These are phyloP conservation scores for Drosophila sordidula DNA, from an alignment of 2,888 invertebrate genomes.

Conservation along the genomic window DNA sequence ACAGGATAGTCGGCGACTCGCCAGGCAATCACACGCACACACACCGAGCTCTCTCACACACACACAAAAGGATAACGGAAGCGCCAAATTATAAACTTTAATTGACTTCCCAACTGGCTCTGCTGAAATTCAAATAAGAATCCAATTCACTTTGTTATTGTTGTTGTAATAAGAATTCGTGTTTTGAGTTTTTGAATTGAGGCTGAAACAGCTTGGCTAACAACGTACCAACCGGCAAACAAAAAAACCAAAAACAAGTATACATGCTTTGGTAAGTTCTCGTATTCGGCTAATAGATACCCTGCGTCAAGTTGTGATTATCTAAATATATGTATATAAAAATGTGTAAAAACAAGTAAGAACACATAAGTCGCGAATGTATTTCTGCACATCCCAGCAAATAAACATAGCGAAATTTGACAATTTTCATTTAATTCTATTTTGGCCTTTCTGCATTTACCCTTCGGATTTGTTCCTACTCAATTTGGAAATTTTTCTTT, in stretches of 20 bases:
- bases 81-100: constrained; percentile 64
- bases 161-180: constrained; percentile 16
- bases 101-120: constrained; percentile 50
- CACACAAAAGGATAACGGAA: constrained; percentile 39
- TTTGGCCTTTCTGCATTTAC: too few species aligned
- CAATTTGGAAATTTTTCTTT: too few species aligned
- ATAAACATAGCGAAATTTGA: too few species aligned
- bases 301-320: neutral
- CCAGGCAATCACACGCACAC: neutral
- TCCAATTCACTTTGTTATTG: constrained; percentile 14
- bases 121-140: constrained; percentile 50
- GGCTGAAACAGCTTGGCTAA: constrained; percentile 58
- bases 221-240: constrained; percentile 18
- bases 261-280: neutral
- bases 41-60: neutral
- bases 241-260: neutral
- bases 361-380: too few species aligned
- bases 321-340: too few species aligned
- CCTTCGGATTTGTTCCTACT: too few species aligned
- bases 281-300: neutral
- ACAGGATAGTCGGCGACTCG: constrained; percentile 14
- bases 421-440: too few species aligned
- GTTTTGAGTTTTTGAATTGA: constrained; percentile 19
- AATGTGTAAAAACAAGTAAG: too few species aligned
- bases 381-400: too few species aligned